Evolutionary conservation across 2,113 vertebrate species (phyloP).

Genomic region (Misgurnus anguillicaudatus): DNA sequence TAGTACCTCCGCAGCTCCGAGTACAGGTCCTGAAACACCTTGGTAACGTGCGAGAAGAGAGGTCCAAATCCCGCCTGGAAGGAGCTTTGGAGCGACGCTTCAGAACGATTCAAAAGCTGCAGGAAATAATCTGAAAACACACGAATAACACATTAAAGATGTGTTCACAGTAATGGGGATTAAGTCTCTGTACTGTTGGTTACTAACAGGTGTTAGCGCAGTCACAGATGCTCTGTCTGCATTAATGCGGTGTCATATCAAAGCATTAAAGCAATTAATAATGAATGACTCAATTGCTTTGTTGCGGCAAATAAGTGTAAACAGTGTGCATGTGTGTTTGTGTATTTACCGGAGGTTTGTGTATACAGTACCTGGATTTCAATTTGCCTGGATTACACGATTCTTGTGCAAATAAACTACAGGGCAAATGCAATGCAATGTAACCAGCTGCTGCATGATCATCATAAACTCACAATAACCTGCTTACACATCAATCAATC

Average conservation of each 20-base stretch:
- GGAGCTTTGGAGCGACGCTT: conserved; percentile 76
- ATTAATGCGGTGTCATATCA: too few species aligned
- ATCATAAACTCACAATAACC: too few species aligned
- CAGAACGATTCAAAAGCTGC: conserved; percentile 87
- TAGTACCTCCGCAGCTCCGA: conserved; percentile 84
- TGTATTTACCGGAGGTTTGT: conserved; percentile 30
- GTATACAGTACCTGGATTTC: too few species aligned
- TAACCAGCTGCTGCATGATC: conserved; percentile 55
- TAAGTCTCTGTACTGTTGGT: too few species aligned
- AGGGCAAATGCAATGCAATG: too few species aligned
- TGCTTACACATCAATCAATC: conserved; percentile 62
- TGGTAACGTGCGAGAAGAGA: conserved; percentile 76
- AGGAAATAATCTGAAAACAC: conserved; percentile 82
- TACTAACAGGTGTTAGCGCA: too few species aligned
- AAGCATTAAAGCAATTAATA: too few species aligned
- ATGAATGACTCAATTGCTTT: too few species aligned
- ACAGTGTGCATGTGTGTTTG: neutral
- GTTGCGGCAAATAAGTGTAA: too few species aligned
- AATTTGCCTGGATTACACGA: too few species aligned
- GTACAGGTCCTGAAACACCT: conserved; percentile 86
- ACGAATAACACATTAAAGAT: conserved; percentile 16
- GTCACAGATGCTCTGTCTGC: too few species aligned
- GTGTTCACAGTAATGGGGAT: neutral
- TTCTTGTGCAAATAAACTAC: too few species aligned
- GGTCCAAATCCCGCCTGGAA: conserved; percentile 74